Base-by-base conservation (phyloP, 2,113 vertebrate genomes). In the Indicator indicator region DNA sequence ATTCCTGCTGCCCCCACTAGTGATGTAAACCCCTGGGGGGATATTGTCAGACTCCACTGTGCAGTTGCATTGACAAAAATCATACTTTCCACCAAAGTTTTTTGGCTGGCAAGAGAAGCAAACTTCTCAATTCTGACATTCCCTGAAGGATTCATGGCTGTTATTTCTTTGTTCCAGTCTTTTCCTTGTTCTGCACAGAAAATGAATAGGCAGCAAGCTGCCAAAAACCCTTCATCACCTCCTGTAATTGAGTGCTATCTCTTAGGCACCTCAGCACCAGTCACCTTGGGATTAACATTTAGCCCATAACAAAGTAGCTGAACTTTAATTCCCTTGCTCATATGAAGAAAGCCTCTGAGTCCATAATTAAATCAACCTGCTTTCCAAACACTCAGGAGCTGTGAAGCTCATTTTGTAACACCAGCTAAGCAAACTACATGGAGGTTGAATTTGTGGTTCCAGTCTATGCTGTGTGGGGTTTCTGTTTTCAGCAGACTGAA, bases 311-410 rank as follows among this genome's bases (percentile, higher is more conserved):
- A 87, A 92, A 93, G 92, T 6, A 89, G 89, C 84, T 91, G 93
- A 75, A 90, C 40, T 95, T 92, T 95, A 96, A 95, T 95, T 92
- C 93, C 83, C 63, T 8, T 42, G 33, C 32, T 73, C 52, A 30
- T 85, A 78, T 79, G 91, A 87, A 85, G 38, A 95, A 91, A 97
- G 78, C 89, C 78, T 52, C 36, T 85, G 87, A 94, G 89, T 27
- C 77, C 24, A 10, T 26, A 26, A 92, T 92, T 94, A 92, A 95
- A 95, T 83, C 89, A 79, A 72, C 74, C 46, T 91, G 74, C 0
- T 85, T 77, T 92, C 83, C 78, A 70, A 75, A 62, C 48, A 56
- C 54, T 58, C 77, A 40, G 63, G 74, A 73, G 67, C 80, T 63
- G 81, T 67, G 63, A 86, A 87, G 81, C 56, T 65, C 4, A 4